phyloP scores from a whole-genome alignment of 2,888 invertebrate species.

The Pheosia gnoma region DNA sequence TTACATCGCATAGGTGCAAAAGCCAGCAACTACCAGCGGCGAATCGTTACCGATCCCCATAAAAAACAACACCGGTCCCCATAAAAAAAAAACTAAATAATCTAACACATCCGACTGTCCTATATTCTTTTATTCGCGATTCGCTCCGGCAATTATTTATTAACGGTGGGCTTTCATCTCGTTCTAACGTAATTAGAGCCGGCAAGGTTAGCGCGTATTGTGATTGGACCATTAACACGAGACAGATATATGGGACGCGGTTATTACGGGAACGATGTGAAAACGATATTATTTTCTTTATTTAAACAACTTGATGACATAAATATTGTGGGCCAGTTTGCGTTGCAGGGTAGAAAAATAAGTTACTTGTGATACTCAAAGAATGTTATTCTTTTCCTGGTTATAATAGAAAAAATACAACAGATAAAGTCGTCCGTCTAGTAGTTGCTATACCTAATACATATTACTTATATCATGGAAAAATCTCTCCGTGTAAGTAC shows the following conservation, averaged over 20 bases:
- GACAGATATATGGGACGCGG: conserved; percentile 34
- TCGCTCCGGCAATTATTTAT: conserved; percentile 36
- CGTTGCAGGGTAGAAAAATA: too few relatives aligned
- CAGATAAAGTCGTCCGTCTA: too few relatives aligned
- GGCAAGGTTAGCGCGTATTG: conserved; percentile 38
- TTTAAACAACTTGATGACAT: conserved; percentile 3
- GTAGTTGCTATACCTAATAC: too few relatives aligned
- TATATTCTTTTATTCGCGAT: conserved; percentile 13
- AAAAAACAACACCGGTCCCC: conserved; percentile 3
- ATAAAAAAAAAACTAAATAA: conserved; percentile 6
- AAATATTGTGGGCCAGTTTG: conserved; percentile 3
- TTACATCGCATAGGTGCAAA: too few relatives aligned
- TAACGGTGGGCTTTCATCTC: conserved; percentile 44
- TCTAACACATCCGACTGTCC: conserved; percentile 9
- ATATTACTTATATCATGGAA: too few relatives aligned
- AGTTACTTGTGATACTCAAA: too few relatives aligned
- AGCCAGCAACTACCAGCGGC: neutral
- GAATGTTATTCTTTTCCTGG: too few relatives aligned
- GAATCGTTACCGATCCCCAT: neutral
- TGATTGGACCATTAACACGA: conserved; percentile 40
- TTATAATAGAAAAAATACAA: too few relatives aligned
- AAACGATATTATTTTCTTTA: conserved; percentile 1
- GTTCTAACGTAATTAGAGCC: conserved; percentile 47
- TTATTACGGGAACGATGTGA: conserved; percentile 19
- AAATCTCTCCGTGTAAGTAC: too few relatives aligned